phyloP scores from a whole-genome alignment of 2,797 vertebrate genomes.

The Acanthis flammea region DNA sequence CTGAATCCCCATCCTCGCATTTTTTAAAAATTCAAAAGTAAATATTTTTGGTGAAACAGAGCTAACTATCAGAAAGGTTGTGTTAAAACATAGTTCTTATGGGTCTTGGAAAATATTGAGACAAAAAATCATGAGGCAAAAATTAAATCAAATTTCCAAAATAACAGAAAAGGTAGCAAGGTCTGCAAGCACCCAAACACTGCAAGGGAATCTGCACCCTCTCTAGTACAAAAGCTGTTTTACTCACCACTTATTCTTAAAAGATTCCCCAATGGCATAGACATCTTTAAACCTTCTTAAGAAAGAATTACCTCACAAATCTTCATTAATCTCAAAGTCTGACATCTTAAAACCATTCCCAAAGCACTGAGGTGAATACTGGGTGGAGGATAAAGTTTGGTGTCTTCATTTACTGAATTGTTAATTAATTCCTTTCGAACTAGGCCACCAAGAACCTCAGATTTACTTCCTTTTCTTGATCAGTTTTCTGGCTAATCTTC shows the following conservation, averaged over 20 bases:
- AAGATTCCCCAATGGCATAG: not conserved
- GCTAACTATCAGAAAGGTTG: not conserved
- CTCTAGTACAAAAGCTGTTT: not conserved
- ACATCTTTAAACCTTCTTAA: slow-evolving; percentile 34
- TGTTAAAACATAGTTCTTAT: not conserved
- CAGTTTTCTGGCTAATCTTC: slow-evolving; percentile 37
- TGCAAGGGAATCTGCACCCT: not conserved
- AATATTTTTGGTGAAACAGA: not conserved
- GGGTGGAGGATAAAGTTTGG: slow-evolving; percentile 40
- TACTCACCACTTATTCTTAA: not conserved
- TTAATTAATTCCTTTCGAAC: slow-evolving; percentile 36
- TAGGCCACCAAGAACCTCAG: slow-evolving; percentile 35
- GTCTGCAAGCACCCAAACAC: not conserved
- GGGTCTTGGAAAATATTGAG: not conserved
- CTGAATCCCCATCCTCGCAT: not conserved
- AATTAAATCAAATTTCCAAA: not conserved
- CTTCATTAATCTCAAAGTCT: slow-evolving; percentile 43
- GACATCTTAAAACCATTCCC: slow-evolving; percentile 37
- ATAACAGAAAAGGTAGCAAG: not conserved
- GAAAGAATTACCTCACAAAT: slow-evolving; percentile 31
- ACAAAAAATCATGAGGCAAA: not conserved
- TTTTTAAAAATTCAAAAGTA: not conserved
- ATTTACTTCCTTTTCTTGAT: slow-evolving; percentile 21
- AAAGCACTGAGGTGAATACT: slow-evolving; percentile 31
- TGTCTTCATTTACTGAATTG: slow-evolving; percentile 52